Conservation (phyloP, 2,113 vertebrate species). For the Natator depressus region DNA sequence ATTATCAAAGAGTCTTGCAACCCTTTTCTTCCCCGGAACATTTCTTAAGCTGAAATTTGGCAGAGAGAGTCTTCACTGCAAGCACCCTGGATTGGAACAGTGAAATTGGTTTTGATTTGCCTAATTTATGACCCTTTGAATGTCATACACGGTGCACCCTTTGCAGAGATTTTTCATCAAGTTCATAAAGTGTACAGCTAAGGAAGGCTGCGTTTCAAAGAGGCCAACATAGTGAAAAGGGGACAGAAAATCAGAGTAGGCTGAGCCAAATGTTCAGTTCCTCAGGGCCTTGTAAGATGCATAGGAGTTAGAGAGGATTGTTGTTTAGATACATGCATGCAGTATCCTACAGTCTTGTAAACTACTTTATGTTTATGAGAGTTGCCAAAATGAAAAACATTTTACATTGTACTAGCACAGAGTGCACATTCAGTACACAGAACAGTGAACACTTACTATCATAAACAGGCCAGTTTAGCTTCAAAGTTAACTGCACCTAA, state of each 20-base stretch:
- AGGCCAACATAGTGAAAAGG: background rate
- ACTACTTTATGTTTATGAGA: background rate
- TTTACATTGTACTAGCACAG: background rate
- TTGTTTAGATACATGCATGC: background rate
- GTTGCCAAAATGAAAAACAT: background rate
- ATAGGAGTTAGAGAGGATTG: background rate
- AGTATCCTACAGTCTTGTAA: background rate
- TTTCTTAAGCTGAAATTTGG: background rate
- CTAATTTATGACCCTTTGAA: background rate
- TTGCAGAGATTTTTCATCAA: background rate
- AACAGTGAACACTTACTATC: background rate
- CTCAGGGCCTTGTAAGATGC: background rate
- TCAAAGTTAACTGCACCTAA: background rate
- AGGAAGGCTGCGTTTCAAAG: background rate
- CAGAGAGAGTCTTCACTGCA: background rate
- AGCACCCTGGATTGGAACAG: fast-evolving
- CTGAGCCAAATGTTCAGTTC: background rate
- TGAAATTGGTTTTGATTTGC: background rate
- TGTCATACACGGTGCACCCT: background rate
- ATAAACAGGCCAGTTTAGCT: background rate
- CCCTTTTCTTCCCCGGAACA: background rate
- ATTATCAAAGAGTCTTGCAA: background rate
- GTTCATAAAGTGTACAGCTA: background rate
- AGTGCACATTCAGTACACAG: background rate
- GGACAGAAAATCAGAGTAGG: background rate